Percentiles rank a stretch among this genome's conserved stretches.
These are phyloP conservation scores for Copidosoma aretas DNA, from an alignment of 2,888 invertebrate genomes.

Conservation along the genomic window DNA sequence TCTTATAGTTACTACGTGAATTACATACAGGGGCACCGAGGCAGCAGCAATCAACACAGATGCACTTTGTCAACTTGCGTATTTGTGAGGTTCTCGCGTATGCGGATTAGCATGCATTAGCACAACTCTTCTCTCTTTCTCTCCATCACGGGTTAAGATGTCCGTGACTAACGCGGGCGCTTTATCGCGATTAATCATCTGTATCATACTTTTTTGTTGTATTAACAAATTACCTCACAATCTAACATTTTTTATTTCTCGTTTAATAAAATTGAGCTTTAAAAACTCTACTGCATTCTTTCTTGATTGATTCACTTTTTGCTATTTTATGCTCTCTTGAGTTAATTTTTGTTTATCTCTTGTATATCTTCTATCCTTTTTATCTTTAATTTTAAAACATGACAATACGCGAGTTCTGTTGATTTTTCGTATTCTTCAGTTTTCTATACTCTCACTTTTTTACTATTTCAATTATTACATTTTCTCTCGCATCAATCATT, in stretches of 20 bases:
- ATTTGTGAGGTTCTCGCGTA: conserved; percentile 11
- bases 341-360: conserved; percentile 30
- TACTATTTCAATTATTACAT: too few relatives aligned
- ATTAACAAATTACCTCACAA: conserved; percentile 39
- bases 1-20: conserved; percentile 29
- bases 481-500: too few relatives aligned
- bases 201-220: conserved; percentile 34
- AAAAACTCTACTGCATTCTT: conserved; percentile 30
- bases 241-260: conserved; percentile 37
- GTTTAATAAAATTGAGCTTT: conserved; percentile 39
- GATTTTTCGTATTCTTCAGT: conserved; percentile 35
- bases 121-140: background rate
- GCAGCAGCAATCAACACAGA: too few relatives aligned
- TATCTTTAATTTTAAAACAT: conserved; percentile 40
- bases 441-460: conserved; percentile 38
- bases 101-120: conserved; percentile 13
- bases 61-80: too few relatives aligned
- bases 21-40: conserved; percentile 13
- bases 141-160: conserved; percentile 7
- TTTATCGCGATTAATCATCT: conserved; percentile 22
- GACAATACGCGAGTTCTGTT: conserved; percentile 34
- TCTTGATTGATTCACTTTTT: conserved; percentile 20
- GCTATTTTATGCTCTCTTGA: too few relatives aligned
- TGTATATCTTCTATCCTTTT: conserved; percentile 33
- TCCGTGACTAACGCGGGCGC: conserved; percentile 22